Evolutionary conservation across 2,797 vertebrate genomes (phyloP), one percentile per base, ranked within the genome.

Genomic region (Discoglossus pictus): DNA sequence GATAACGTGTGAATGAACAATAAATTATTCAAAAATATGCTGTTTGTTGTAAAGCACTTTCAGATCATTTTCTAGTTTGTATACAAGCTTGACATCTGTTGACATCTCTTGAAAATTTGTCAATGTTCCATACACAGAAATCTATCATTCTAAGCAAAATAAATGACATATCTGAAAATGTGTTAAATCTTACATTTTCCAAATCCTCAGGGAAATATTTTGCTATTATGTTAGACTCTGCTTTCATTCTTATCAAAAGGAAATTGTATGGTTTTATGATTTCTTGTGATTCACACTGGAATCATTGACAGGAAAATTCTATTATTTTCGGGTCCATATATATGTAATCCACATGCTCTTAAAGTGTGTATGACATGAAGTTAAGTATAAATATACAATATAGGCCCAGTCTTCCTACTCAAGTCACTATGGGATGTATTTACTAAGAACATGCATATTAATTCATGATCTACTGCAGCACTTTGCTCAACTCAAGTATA

Each of bases 41-140:
- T 42, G 50, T 50, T 70, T 62, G 50, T 31, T 48, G 59, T 63
- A 56, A 62, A 70, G 51, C 60, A 50, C 56, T 68, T 35, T 46
- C 61, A 61, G 61, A 68, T 62, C 61, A 48, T 62, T 70, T 70
- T 70, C 61, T 59, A 39, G 54, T 70, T 56, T 63, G 40, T 70
- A 70, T 63, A 62, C 59, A 2, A 34, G 34, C 36, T 46, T 70
- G 59, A 70, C 59, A 62, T 56, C 35, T 55, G 62, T 51, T 70
- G 67, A 70, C 67, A 70, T 55, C 12, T 48, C 51, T 34, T 70
- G 43, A 55, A 70, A 42, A 70, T 70, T 70, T 70, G 67, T 70
- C 67, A 70, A n/a, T 70, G 51, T 70, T 70, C 34, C 35, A 70
- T 50, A 54, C 23, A 24, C 59, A 61, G 61, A 56, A 62, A 69